phyloP scores from a whole-genome alignment of 2,888 invertebrate genomes.

The Labia minor region DNA sequence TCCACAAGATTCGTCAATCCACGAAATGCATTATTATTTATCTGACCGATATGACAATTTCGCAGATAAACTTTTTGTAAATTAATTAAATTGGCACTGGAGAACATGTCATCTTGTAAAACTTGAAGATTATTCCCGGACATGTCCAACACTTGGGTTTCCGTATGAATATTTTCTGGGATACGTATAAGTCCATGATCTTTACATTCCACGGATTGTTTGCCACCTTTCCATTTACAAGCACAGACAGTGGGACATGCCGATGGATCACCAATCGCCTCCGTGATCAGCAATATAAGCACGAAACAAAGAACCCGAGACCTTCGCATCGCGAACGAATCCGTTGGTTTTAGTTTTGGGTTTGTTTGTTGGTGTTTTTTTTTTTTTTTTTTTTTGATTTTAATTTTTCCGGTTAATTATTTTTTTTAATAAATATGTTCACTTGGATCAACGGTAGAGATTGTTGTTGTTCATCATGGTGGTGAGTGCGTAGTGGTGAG shows the following conservation, averaged over 20 bases:
- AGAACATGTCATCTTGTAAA: conserved; percentile 71
- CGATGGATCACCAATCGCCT: conserved; percentile 16
- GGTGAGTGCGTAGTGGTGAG: too few species aligned
- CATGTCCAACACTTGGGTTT: conserved; percentile 82
- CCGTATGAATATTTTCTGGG: conserved; percentile 74
- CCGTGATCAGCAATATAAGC: neutral
- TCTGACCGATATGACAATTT: conserved; percentile 73
- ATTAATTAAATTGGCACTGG: conserved; percentile 68
- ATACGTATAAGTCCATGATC: conserved; percentile 72
- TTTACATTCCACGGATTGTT: conserved; percentile 84
- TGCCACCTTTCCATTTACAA: conserved; percentile 91
- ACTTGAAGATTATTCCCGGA: conserved; percentile 79
- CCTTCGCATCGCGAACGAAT: neutral
- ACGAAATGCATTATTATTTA: conserved; percentile 72
- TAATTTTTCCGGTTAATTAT: too few species aligned
- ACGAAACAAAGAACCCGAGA: conserved; percentile 15
- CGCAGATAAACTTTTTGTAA: conserved; percentile 76
- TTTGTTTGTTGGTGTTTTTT: too few species aligned
- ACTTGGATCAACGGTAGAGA: too few species aligned
- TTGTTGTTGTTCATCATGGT: too few species aligned
- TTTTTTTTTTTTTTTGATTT: too few species aligned
- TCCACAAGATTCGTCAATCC: conserved; percentile 83
- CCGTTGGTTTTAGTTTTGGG: too few species aligned
- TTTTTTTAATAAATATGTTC: too few species aligned
- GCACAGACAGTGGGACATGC: conserved; percentile 63